These are phyloP conservation scores for Carcharodon carcharias DNA, from an alignment of 2,797 vertebrate genomes.

Conservation along the genomic window DNA sequence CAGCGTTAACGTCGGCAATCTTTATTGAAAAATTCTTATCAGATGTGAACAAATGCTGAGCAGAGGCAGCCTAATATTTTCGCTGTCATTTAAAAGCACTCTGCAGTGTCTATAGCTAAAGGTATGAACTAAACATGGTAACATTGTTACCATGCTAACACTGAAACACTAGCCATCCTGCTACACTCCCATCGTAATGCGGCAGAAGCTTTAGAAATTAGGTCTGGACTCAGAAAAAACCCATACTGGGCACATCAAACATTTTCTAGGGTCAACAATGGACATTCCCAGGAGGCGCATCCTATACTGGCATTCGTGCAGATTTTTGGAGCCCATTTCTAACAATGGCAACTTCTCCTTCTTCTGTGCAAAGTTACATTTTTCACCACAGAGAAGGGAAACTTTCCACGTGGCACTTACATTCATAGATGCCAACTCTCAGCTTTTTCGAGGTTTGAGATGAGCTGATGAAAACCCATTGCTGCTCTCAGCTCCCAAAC, in stretches of 20 bases:
- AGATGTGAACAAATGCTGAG: background rate
- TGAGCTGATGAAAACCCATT: background rate
- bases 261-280: background rate
- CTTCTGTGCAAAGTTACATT: background rate
- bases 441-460: background rate
- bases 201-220: background rate
- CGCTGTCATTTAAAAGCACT: background rate
- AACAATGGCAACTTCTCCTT: background rate
- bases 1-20: background rate
- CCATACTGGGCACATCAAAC: background rate
- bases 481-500: background rate
- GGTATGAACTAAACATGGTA: background rate
- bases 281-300: background rate
- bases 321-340: background rate
- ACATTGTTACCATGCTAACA: background rate
- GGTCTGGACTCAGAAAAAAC: background rate
- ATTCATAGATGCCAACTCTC: background rate
- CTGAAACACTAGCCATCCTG: no score
- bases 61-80: background rate
- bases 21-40: background rate
- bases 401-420: background rate
- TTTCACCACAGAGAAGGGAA: background rate
- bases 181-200: background rate
- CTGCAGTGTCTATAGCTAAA: background rate
- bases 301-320: background rate